These are phyloP conservation scores for Mnemiopsis leidyi DNA, from an alignment of 37 sponge, comb jelly and placozoan species.

Conservation along the genomic window DNA sequence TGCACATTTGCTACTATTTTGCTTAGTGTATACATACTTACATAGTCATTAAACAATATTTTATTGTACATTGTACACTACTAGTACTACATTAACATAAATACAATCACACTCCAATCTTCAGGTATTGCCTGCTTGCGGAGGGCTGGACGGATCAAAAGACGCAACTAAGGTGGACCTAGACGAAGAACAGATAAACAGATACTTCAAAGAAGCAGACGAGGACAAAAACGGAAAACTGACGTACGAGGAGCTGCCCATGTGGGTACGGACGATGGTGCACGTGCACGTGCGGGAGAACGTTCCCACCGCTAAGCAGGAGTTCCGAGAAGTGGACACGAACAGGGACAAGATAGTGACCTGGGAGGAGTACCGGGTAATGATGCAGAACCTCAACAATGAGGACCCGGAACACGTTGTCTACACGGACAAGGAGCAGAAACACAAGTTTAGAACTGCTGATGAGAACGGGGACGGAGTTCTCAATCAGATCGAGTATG, in stretches of 20 bases:
- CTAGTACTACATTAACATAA: too few species aligned
- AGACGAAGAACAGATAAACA: neutral
- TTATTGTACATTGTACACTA: too few species aligned
- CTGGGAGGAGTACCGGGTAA: conserved; percentile 56
- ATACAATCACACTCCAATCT: too few species aligned
- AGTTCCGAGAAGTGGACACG: neutral
- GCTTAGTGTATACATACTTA: too few species aligned
- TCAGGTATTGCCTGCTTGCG: too few species aligned
- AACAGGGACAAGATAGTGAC: conserved; percentile 58
- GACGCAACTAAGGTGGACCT: neutral
- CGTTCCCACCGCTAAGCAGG: conserved; percentile 23
- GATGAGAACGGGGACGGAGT: conserved; percentile 62
- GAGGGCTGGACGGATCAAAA: neutral
- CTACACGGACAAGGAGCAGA: neutral
- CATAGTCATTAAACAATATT: too few species aligned
- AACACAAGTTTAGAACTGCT: conserved; percentile 60
- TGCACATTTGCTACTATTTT: too few species aligned
- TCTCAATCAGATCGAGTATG: conserved; percentile 58
- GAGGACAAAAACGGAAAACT: neutral
- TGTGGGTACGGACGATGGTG: conserved; percentile 40
- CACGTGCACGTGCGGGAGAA: conserved; percentile 37
- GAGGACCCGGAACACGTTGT: neutral
- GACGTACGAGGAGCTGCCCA: neutral
- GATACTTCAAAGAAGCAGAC: neutral
- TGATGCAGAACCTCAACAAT: neutral